Evolutionary conservation across 35 echinoderm and acorn worm genomes (phyloP).

Genomic region (Lytechinus pictus): DNA sequence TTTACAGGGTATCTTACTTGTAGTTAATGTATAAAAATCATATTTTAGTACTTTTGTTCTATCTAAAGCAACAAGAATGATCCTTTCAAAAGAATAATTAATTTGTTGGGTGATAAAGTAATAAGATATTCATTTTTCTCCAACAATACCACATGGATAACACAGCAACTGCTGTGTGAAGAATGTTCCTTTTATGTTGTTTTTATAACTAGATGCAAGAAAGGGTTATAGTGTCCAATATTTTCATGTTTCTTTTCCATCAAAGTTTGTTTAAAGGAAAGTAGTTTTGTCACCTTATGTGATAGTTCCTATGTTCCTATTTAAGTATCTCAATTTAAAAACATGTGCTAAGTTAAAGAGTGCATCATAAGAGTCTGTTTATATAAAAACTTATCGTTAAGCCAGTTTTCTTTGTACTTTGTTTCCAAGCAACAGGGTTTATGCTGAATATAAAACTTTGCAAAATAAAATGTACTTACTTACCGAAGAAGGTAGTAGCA

Average conservation of each 20-base stretch:
- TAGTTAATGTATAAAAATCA: not conserved
- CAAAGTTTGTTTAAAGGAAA: not conserved
- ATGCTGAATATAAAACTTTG: not conserved
- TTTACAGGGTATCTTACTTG: not conserved
- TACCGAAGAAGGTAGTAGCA: not conserved
- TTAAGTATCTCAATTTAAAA: not conserved
- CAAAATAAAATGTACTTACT: not conserved
- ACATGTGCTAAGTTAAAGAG: slow-evolving; percentile 12
- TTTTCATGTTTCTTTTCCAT: too few relatives aligned
- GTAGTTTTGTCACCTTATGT: not conserved
- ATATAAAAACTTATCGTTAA: not conserved
- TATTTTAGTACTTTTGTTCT: too few relatives aligned
- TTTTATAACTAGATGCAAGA: too few relatives aligned
- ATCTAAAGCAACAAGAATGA: too few relatives aligned
- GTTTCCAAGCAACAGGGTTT: not conserved
- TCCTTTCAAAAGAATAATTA: too few relatives aligned
- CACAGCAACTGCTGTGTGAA: too few relatives aligned
- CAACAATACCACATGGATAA: too few relatives aligned
- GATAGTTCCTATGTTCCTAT: not conserved
- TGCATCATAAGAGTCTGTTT: not conserved
- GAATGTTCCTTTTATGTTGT: too few relatives aligned
- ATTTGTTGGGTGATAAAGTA: too few relatives aligned
- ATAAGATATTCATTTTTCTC: too few relatives aligned
- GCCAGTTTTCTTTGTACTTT: not conserved
- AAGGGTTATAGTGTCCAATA: too few relatives aligned